Percentiles rank a stretch among this genome's conserved stretches.
These are phyloP conservation scores for Montifringilla adamsi DNA, from an alignment of 2,113 vertebrate species.

Conservation along the genomic window DNA sequence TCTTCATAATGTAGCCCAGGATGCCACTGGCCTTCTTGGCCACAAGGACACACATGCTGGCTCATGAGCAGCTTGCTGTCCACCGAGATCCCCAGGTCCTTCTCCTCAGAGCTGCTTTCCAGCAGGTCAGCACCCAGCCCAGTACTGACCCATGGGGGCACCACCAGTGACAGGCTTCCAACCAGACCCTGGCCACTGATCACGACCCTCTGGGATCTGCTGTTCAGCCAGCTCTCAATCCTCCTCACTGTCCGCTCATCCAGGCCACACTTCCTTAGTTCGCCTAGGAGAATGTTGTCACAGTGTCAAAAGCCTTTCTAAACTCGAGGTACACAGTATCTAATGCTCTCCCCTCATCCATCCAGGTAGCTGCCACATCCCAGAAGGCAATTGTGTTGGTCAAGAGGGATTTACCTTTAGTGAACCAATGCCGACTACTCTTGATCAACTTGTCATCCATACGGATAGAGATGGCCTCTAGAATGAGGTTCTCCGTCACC, in stretches of 20 bases:
- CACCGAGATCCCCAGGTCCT: neutral
- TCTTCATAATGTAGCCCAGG: neutral
- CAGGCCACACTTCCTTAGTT: neutral
- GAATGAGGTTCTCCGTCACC: neutral
- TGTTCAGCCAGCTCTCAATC: neutral
- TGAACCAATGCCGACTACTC: neutral
- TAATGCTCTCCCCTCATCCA: neutral
- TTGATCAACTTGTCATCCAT: neutral
- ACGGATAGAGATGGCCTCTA: neutral
- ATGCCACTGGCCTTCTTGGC: neutral
- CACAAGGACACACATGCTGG: neutral
- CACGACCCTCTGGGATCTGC: neutral
- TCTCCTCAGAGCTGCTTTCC: neutral
- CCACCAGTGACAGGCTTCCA: neutral
- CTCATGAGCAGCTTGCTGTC: neutral
- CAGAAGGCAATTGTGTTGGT: neutral
- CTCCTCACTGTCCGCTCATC: neutral
- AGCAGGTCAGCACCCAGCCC: neutral
- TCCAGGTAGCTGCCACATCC: neutral
- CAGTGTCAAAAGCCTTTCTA: neutral
- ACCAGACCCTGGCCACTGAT: neutral
- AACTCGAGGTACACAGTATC: too few species aligned
- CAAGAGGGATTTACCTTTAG: neutral
- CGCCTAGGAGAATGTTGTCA: neutral
- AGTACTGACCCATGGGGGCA: fast-evolving